Percentiles rank a stretch among this genome's conserved stretches.
Conservation (phyloP, 2,113 vertebrate genomes). For the Rattus norvegicus region DNA sequence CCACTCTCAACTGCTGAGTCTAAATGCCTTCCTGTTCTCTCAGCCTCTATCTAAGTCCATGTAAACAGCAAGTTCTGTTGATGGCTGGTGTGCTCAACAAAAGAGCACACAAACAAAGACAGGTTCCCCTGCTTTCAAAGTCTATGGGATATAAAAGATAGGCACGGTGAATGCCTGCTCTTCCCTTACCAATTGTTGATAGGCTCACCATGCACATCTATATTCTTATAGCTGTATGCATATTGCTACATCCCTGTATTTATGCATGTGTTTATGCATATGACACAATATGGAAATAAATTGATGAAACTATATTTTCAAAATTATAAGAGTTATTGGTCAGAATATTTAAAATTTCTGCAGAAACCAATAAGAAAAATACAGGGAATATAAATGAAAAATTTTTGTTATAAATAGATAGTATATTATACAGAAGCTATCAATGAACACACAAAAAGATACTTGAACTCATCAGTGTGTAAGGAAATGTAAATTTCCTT, state of each 20-base stretch:
- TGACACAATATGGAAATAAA: background rate
- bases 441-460: background rate
- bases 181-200: background rate
- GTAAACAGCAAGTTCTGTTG: background rate
- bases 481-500: background rate
- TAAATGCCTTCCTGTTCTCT: background rate
- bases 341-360: background rate
- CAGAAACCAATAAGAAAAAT: background rate
- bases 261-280: background rate
- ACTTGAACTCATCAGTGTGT: background rate
- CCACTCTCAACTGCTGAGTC: background rate
- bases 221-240: background rate
- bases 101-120: background rate
- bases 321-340: constrained; percentile 5
- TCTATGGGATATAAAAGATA: background rate
- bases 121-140: background rate
- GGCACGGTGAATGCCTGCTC: background rate
- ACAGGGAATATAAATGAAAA: background rate
- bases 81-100: background rate
- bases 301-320: background rate
- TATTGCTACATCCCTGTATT: background rate
- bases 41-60: background rate
- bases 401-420: background rate
- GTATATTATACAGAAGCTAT: background rate
- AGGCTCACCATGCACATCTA: background rate